Conservation (phyloP, 2,888 invertebrate species). For the Empis livida region DNA sequence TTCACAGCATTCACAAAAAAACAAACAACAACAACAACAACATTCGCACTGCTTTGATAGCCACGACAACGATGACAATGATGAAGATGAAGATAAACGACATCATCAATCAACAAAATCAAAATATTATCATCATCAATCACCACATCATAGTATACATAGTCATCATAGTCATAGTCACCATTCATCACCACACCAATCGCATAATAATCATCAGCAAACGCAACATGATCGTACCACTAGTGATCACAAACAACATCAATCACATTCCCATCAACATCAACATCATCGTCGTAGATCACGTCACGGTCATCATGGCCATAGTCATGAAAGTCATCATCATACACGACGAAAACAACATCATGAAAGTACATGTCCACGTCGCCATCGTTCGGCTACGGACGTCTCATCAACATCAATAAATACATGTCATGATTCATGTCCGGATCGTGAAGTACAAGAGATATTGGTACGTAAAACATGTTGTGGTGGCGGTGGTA, state of each 20-base stretch:
- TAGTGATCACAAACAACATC: conserved; percentile 4
- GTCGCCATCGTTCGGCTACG: conserved; percentile 32
- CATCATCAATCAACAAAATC: conserved; percentile 13
- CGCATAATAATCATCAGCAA: conserved; percentile 12
- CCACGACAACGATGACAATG: conserved; percentile 1
- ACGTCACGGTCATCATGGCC: conserved; percentile 21
- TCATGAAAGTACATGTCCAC: conserved; percentile 20
- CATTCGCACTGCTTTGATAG: conserved; percentile 13
- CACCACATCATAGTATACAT: conserved; percentile 15
- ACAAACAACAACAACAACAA: conserved; percentile 19
- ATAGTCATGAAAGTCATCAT: conserved; percentile 16
- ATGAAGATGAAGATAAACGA: conserved; percentile 1
- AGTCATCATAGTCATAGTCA: conserved; percentile 23
- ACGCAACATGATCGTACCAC: background rate
- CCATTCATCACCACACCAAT: conserved; percentile 19
- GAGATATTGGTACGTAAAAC: conserved; percentile 31
- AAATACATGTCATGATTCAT: conserved; percentile 28
- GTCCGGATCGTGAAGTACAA: conserved; percentile 31
- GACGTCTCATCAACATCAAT: conserved; percentile 30
- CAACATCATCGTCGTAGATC: conserved; percentile 12
- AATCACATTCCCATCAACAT: conserved; percentile 12
- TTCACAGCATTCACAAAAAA: conserved; percentile 14
- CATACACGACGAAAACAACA: conserved; percentile 12
- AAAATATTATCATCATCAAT: conserved; percentile 17
- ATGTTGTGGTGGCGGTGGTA: conserved; percentile 13